phyloP scores from a whole-genome alignment of 37 sponge, comb jelly and placozoan species.

The Spongilla lacustris region DNA sequence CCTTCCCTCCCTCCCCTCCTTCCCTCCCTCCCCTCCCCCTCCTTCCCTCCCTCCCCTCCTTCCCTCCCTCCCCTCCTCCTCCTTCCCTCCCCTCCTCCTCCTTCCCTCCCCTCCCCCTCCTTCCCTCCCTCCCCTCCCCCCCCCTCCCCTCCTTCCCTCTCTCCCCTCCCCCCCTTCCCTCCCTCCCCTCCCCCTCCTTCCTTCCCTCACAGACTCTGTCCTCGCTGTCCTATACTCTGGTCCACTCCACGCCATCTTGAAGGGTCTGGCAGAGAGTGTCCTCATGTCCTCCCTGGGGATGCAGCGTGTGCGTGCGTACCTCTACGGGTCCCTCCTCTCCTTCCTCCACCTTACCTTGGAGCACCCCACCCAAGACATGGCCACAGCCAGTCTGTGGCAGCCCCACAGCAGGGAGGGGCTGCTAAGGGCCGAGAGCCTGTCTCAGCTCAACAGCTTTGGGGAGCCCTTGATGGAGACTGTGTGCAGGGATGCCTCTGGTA shows the following conservation, averaged over 20 bases:
- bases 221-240: conserved; percentile 37
- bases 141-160: not conserved
- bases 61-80: no score
- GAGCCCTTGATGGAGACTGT: conserved; percentile 88
- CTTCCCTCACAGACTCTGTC: conserved; percentile 2
- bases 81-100: no score
- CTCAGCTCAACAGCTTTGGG: conserved; percentile 74
- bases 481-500: conserved; percentile 89
- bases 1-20: no score
- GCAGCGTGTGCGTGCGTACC: conserved; percentile 58
- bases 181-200: not conserved
- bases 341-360: conserved; percentile 72
- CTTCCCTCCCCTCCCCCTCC: no score
- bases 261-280: conserved; percentile 51
- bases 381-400: conserved; percentile 15
- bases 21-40: no score
- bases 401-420: conserved; percentile 30
- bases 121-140: no score
- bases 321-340: conserved; percentile 85
- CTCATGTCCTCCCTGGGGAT: conserved; percentile 25
- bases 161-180: not conserved
- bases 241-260: conserved; percentile 67
- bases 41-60: no score
- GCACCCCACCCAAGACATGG: not conserved
- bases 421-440: conserved; percentile 47